Conservation (phyloP, 2,797 vertebrate species). For the Cryptoblepharus egeriae region DNA sequence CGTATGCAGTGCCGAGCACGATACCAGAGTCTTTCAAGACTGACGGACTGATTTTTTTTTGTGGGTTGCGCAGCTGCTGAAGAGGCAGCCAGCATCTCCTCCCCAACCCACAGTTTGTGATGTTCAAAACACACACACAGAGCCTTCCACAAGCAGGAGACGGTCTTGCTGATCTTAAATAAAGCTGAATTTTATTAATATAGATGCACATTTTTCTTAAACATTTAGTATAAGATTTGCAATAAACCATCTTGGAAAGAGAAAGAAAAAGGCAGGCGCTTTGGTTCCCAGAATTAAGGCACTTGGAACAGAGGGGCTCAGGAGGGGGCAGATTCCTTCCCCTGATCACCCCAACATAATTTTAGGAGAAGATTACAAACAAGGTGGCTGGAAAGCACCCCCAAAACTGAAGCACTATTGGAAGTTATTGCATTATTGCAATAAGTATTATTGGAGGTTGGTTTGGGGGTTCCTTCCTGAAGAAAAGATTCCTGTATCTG, state of each 20-base stretch:
- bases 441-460: too few relatives aligned
- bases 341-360: neutral
- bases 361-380: slow-evolving; percentile 24
- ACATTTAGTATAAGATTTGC: slow-evolving; percentile 77
- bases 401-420: neutral
- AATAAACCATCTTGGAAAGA: slow-evolving; percentile 71
- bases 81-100: too few relatives aligned
- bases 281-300: slow-evolving; percentile 73
- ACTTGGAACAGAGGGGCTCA: slow-evolving; percentile 29
- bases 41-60: too few relatives aligned
- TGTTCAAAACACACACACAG: neutral
- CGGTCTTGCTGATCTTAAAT: slow-evolving; percentile 72
- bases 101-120: too few relatives aligned
- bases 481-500: neutral
- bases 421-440: too few relatives aligned
- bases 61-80: too few relatives aligned
- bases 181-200: slow-evolving; percentile 80
- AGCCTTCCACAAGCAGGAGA: neutral
- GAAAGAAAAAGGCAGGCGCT: neutral
- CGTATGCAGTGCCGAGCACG: too few relatives aligned
- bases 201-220: slow-evolving; percentile 74
- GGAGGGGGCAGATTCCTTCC: neutral
- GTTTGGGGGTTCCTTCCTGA: neutral
- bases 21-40: too few relatives aligned
- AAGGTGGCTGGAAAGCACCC: slow-evolving; percentile 1